These are phyloP conservation scores for Cheilosia soror DNA, from an alignment of 2,888 invertebrate genomes.

Conservation along the genomic window DNA sequence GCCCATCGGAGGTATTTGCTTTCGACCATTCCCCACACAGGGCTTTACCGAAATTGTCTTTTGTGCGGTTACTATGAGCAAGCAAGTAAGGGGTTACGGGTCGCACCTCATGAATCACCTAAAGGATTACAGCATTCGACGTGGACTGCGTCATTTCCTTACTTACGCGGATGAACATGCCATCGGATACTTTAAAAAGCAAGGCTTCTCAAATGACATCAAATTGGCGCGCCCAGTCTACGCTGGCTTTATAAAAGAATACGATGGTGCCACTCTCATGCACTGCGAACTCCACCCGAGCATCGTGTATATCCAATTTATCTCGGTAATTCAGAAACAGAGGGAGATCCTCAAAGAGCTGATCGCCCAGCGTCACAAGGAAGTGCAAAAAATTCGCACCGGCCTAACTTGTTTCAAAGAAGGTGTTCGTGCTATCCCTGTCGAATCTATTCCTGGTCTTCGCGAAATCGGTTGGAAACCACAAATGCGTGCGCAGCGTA, in stretches of 20 bases:
- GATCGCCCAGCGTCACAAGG: conserved; percentile 93
- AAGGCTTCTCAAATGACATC: conserved; percentile 97
- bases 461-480: conserved; percentile 92
- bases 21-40: conserved; percentile 94
- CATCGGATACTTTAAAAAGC: conserved; percentile 95
- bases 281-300: conserved; percentile 96
- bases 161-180: conserved; percentile 98
- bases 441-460: conserved; percentile 92
- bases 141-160: conserved; percentile 94
- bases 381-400: conserved; percentile 90
- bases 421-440: conserved; percentile 91
- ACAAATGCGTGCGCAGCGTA: conserved; percentile 84
- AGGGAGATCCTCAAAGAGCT: conserved; percentile 90
- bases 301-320: conserved; percentile 96
- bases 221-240: conserved; percentile 90
- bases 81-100: conserved; percentile 98
- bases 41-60: conserved; percentile 99
- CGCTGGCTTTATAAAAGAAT: conserved; percentile 97
- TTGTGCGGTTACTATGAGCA: conserved; percentile 96
- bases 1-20: conserved; percentile 98
- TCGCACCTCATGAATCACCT: conserved; percentile 98
- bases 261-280: conserved; percentile 98
- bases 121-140: conserved; percentile 96
- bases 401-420: conserved; percentile 95
- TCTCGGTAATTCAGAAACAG: conserved; percentile 92